Percentiles rank a stretch among this genome's conserved stretches.
Conservation (phyloP, 2,797 vertebrate species). For the Pogoniulus pusillus region DNA sequence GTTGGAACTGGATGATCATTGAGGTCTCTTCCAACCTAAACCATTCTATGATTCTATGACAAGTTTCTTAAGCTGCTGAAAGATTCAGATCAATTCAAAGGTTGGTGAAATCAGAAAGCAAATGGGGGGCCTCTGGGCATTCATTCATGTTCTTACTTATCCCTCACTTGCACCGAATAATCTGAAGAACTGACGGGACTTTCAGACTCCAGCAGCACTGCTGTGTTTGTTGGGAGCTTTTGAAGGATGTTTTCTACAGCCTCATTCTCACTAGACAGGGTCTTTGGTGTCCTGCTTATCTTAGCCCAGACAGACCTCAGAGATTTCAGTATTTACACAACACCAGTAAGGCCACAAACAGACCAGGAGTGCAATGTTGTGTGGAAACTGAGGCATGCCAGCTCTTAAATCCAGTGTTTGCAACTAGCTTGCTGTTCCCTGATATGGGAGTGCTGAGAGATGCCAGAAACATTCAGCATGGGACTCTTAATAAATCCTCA, state of each 20-base stretch:
- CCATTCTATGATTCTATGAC: too few relatives aligned
- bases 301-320: constrained; percentile 40
- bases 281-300: constrained; percentile 51
- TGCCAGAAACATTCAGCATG: not conserved
- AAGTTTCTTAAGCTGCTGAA: not conserved
- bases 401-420: not conserved
- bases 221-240: constrained; percentile 16
- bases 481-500: not conserved
- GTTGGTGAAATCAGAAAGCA: not conserved
- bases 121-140: not conserved
- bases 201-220: constrained; percentile 38
- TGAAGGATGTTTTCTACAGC: constrained; percentile 16
- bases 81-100: not conserved
- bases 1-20: too few relatives aligned
- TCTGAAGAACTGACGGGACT: not conserved
- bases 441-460: not conserved
- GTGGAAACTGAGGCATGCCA: not conserved
- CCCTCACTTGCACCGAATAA: not conserved
- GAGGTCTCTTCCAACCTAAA: too few relatives aligned
- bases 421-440: not conserved
- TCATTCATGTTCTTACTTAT: not conserved
- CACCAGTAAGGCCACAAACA: constrained; percentile 10
- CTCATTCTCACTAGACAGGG: constrained; percentile 38
- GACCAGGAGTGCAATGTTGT: not conserved
- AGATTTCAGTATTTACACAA: constrained; percentile 45